These are phyloP conservation scores for Dolichallabes microphthalmus DNA, from an alignment of 2,113 vertebrate genomes.

Conservation along the genomic window DNA sequence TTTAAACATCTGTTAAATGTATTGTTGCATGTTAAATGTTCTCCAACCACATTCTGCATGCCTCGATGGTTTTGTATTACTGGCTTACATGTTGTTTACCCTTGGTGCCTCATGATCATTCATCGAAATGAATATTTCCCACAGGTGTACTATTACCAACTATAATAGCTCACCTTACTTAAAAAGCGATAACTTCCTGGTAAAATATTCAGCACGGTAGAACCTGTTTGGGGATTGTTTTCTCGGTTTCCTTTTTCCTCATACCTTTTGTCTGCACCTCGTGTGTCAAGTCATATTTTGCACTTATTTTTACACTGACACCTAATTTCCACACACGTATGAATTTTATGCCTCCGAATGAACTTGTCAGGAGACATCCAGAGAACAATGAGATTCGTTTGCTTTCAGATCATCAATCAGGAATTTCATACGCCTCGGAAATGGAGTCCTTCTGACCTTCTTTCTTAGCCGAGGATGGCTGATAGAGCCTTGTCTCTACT, in stretches of 20 bases:
- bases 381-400: slow-evolving; percentile 15
- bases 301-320: slow-evolving; percentile 29
- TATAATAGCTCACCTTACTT: not conserved
- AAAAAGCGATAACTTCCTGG: not conserved
- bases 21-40: not conserved
- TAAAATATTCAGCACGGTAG: slow-evolving; percentile 22
- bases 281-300: slow-evolving; percentile 35
- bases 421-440: slow-evolving; percentile 31
- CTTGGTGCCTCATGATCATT: not conserved
- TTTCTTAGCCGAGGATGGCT: slow-evolving; percentile 23
- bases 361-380: slow-evolving; percentile 25
- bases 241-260: not conserved
- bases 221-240: not conserved
- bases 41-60: not conserved
- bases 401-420: slow-evolving; percentile 50
- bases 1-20: not conserved
- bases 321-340: slow-evolving; percentile 44
- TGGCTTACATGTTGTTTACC: not conserved
- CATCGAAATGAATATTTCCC: not conserved
- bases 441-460: slow-evolving; percentile 27
- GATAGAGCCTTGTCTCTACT: slow-evolving; percentile 26
- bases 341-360: slow-evolving; percentile 40
- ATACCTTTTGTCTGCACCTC: slow-evolving; percentile 4
- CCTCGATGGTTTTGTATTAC: not conserved
- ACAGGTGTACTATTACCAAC: not conserved